Percentiles rank a stretch among this genome's conserved stretches.
Evolutionary conservation across 2,113 vertebrate genomes (phyloP).

Genomic region (Ciconia stormi): DNA sequence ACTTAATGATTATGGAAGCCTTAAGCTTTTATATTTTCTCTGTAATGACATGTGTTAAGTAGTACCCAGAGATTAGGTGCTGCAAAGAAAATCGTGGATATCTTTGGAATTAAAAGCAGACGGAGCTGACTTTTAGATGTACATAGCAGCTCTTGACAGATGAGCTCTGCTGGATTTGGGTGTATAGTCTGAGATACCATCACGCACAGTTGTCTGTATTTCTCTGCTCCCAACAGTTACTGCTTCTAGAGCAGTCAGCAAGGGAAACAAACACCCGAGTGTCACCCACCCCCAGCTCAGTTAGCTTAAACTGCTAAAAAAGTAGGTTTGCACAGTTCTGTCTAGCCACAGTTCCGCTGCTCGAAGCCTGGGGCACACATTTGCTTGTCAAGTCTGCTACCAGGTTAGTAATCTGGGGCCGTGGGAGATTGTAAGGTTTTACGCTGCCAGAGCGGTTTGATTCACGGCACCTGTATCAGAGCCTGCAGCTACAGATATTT

Average conservation of each 20-base stretch:
- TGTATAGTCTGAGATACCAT: not conserved
- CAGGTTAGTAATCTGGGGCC: not conserved
- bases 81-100: not conserved
- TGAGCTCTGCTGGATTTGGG: not conserved
- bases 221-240: not conserved
- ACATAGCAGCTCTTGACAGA: not conserved
- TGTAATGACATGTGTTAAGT: not conserved
- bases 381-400: not conserved
- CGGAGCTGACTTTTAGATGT: not conserved
- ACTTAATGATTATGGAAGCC: not conserved
- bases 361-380: not conserved
- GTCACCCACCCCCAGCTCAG: not conserved
- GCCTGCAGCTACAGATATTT: not conserved
- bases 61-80: not conserved
- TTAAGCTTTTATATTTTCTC: not conserved
- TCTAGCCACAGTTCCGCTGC: too few species aligned
- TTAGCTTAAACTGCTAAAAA: not conserved
- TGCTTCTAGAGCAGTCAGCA: not conserved
- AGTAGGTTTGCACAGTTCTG: not conserved
- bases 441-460: fast-evolving
- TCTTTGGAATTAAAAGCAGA: not conserved
- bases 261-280: not conserved
- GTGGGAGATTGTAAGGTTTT: not conserved
- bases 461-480: not conserved
- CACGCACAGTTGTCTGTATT: not conserved